phyloP scores from a whole-genome alignment of 2,888 invertebrate genomes.

The Apamea anceps region DNA sequence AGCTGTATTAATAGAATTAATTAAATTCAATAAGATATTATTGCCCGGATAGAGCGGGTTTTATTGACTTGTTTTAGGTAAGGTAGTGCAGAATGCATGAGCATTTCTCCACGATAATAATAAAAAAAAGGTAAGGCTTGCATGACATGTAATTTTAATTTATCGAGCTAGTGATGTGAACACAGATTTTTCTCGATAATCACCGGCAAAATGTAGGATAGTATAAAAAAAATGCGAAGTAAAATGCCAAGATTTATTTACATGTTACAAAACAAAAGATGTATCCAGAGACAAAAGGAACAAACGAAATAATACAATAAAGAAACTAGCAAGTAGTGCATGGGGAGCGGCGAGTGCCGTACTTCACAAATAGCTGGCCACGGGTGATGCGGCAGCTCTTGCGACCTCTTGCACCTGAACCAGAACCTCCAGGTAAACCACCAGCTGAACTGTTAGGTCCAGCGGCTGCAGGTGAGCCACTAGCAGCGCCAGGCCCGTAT shows the following conservation, averaged over 20 bases:
- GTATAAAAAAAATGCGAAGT: background rate
- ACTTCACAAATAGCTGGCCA: slow-evolving; percentile 77
- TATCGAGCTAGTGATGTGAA: too few species aligned
- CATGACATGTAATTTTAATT: too few species aligned
- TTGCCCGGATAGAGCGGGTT: too few species aligned
- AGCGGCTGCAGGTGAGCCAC: slow-evolving; percentile 11
- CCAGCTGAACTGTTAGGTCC: slow-evolving; percentile 7
- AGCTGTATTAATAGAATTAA: too few species aligned
- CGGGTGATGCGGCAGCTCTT: slow-evolving; percentile 78
- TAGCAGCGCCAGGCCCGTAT: slow-evolving; percentile 4
- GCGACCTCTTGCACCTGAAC: slow-evolving; percentile 68
- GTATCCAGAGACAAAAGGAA: slow-evolving; percentile 74
- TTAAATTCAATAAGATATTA: too few species aligned
- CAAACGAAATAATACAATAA: slow-evolving; percentile 48
- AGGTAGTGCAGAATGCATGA: too few species aligned
- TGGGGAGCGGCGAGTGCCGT: slow-evolving; percentile 69
- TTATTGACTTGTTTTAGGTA: too few species aligned
- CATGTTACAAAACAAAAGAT: slow-evolving; percentile 74
- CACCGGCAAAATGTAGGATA: background rate
- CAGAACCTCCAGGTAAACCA: background rate
- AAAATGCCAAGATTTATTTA: slow-evolving; percentile 78
- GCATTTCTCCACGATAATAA: too few species aligned
- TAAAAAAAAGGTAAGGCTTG: too few species aligned
- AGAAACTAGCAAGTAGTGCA: slow-evolving; percentile 78
- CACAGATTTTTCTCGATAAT: too few species aligned